These are phyloP conservation scores for Halichoerus grypus DNA, from an alignment of 2,113 vertebrate species.

Conservation along the genomic window DNA sequence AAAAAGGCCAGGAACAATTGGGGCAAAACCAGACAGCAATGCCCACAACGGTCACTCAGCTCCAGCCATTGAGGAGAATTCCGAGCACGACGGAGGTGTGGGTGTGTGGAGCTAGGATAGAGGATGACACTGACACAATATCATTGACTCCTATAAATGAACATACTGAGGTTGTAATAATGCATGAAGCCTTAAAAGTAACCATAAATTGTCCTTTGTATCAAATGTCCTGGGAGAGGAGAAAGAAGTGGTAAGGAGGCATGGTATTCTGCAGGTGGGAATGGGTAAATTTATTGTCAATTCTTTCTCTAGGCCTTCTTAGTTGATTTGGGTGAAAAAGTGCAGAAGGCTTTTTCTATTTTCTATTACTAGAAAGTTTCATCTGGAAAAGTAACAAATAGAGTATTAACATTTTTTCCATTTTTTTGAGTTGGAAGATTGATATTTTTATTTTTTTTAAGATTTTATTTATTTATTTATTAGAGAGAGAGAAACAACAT, in stretches of 20 bases:
- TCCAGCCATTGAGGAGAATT: background rate
- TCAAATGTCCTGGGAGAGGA: background rate
- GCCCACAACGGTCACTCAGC: background rate
- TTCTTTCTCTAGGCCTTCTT: background rate
- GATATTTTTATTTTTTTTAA: constrained; percentile 39
- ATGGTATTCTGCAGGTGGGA: background rate
- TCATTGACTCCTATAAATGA: background rate
- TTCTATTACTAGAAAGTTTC: constrained; percentile 1
- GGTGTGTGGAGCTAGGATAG: background rate
- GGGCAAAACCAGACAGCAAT: background rate
- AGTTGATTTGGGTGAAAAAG: background rate
- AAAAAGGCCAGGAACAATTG: background rate
- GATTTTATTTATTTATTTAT: constrained; percentile 55
- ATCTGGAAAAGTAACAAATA: constrained; percentile 23
- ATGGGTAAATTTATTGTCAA: background rate
- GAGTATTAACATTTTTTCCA: background rate
- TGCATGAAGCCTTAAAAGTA: background rate
- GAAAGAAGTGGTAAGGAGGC: background rate
- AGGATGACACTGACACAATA: background rate
- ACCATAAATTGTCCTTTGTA: background rate
- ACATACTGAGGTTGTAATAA: background rate
- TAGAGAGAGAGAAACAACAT: too few species aligned
- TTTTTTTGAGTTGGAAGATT: constrained; percentile 45
- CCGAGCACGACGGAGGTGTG: too few species aligned
- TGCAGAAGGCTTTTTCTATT: background rate